Evolutionary conservation across 2,888 invertebrate species (phyloP), one percentile per base, ranked within the genome.

Genomic region (Megalurothrips usitatus): DNA sequence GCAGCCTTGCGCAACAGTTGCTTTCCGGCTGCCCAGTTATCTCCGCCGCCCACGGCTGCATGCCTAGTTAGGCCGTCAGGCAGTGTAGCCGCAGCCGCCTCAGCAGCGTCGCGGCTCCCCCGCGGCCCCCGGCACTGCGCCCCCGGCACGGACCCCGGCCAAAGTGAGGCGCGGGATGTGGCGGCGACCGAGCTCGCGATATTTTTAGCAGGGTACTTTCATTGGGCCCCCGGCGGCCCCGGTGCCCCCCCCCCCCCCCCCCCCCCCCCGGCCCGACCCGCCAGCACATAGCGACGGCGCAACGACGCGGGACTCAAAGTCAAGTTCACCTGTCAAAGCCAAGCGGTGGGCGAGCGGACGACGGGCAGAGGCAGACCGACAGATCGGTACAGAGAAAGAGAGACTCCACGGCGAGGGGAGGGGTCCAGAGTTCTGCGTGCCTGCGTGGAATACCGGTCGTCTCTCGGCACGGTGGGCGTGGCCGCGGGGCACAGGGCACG

Each of bases 151-250:
- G 19, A 11, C 58, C 11, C 68, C 68, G n/a, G 68, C 68, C 19
- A 14, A 23, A 2, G 19, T n/a, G 11, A n/a, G n/a, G n/a, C n/a
- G 63, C 3, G 9, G 49, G 9, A 49, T 11, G 9, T 49, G 63
- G 63, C 2, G 63, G 9, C 19, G 63, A 3, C 12, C 1, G 68
- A 23, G n/a, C 23, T n/a, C 17, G 58, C 58, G 58, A 26, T 26
- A 75, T 75, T 75, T 75, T 75, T 75, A 75, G 68, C 26, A 26
- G 68, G 23, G 68, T 75, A 75, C 68, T 75, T 75, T 75, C 68
- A 75, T 75, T 75, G 68, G 23, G 12, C 23, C 10, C 4, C 26
- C 68, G 1, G 52, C 52, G 1, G 9, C 52, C 17, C 14, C 52
- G 12, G 52, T 52, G 52, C 4, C 68, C n/a, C 23, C 68, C 63